A percentile compares a stretch with the other conserved stretches of the same genome.
These are phyloP conservation scores for Tenualosa thibaudeaui DNA, from an alignment of 2,797 vertebrate species.

Conservation along the genomic window DNA sequence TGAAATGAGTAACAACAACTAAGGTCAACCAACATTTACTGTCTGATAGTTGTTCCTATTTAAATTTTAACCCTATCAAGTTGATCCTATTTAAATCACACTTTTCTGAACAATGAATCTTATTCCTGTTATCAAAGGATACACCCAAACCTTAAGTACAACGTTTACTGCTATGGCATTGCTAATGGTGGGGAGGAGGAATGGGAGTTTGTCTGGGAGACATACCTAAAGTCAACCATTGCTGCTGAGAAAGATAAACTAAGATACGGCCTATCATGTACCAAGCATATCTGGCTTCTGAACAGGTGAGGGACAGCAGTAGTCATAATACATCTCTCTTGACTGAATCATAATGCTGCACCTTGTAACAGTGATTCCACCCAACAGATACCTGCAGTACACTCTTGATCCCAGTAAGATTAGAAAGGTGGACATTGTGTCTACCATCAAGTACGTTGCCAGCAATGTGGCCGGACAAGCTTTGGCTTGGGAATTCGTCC, in stretches of 20 bases:
- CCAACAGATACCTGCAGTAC: slow-evolving; percentile 84
- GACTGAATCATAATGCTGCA: background rate
- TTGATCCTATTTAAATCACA: too few species aligned
- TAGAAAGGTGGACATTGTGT: slow-evolving; percentile 76
- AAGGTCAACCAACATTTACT: background rate
- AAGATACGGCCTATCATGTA: slow-evolving; percentile 80
- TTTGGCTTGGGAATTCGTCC: slow-evolving; percentile 89
- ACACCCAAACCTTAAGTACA: slow-evolving; percentile 79
- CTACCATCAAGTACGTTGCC: slow-evolving; percentile 76
- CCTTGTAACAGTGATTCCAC: slow-evolving; percentile 30
- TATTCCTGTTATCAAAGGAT: slow-evolving; percentile 67
- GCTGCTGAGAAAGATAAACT: slow-evolving; percentile 81
- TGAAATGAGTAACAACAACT: background rate
- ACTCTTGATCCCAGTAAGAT: slow-evolving; percentile 78
- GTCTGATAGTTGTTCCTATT: background rate
- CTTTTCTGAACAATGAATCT: background rate
- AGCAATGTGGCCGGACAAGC: slow-evolving; percentile 79
- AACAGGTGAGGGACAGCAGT: slow-evolving; percentile 74
- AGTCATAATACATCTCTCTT: background rate
- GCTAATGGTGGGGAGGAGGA: slow-evolving; percentile 72
- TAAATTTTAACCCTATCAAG: too few species aligned
- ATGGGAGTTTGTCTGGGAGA: slow-evolving; percentile 86
- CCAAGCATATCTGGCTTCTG: slow-evolving; percentile 83
- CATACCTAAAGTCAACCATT: slow-evolving; percentile 58
- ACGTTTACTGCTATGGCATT: slow-evolving; percentile 86